phyloP scores from a whole-genome alignment of 2,113 vertebrate species.

The Sinocyclocheilus anshuiensis region DNA sequence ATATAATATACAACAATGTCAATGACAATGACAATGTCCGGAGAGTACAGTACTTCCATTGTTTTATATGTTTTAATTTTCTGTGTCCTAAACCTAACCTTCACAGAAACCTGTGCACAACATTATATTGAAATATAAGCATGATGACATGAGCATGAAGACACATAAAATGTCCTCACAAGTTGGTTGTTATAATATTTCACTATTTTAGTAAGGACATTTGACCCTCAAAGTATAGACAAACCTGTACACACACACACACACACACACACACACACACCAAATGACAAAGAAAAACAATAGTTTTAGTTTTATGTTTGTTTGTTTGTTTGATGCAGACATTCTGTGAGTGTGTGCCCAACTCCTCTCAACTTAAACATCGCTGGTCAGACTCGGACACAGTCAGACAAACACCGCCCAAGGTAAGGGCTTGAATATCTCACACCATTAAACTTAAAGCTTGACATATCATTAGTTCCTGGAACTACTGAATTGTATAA shows the following conservation, averaged over 20 bases:
- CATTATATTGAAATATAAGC: not conserved
- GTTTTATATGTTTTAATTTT: not conserved
- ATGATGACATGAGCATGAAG: no score
- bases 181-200: no score
- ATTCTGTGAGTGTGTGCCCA: constrained; percentile 80
- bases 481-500: not conserved
- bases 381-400: constrained; percentile 81
- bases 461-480: constrained; percentile 12
- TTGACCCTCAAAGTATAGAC: not conserved
- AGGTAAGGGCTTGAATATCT: constrained; percentile 72
- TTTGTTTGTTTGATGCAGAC: constrained; percentile 74
- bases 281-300: constrained; percentile 53
- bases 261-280: no score
- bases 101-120: not conserved
- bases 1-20: not conserved
- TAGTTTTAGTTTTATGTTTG: constrained; percentile 70
- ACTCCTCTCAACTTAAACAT: constrained; percentile 78
- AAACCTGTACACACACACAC: constrained; percentile 4
- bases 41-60: not conserved
- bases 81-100: not conserved
- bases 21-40: no score
- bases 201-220: not conserved
- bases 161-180: no score
- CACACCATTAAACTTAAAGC: constrained; percentile 19
- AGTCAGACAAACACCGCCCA: constrained; percentile 76